phyloP scores from a whole-genome alignment of 2,797 vertebrate species.

The Tolypeutes matacus region DNA sequence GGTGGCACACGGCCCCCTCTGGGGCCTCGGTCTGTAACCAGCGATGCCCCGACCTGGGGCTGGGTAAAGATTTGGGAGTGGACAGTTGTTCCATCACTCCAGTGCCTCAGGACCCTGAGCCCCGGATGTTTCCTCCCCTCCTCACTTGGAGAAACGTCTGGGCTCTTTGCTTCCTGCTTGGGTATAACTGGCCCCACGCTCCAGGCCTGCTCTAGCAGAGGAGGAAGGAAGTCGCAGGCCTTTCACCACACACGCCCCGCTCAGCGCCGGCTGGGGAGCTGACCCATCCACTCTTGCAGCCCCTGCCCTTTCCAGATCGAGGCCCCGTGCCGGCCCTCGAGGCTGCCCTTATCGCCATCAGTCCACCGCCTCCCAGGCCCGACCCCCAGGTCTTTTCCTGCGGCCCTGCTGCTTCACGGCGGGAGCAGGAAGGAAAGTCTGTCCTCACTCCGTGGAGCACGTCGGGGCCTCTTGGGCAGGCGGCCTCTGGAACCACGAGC shows the following conservation, averaged over 20 bases:
- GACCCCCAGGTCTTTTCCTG: constrained; percentile 17
- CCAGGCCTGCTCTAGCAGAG: neutral
- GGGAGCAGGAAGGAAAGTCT: constrained; percentile 45
- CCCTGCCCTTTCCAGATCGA: constrained; percentile 12
- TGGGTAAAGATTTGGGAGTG: neutral
- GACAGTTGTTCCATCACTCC: neutral
- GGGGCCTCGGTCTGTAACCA: no score
- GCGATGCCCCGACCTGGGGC: neutral
- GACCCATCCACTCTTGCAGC: neutral
- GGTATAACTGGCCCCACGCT: constrained; percentile 39
- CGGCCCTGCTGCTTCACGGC: neutral
- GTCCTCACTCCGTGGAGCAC: neutral
- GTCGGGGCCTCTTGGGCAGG: neutral
- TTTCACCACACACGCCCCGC: neutral
- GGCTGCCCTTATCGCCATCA: neutral
- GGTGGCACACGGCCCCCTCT: no score
- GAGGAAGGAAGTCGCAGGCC: constrained; percentile 71
- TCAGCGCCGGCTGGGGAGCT: constrained; percentile 34
- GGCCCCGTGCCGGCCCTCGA: neutral
- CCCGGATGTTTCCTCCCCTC: constrained; percentile 72
- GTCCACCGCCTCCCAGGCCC: neutral
- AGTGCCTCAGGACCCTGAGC: neutral
- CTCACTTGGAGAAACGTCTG: constrained; percentile 62
- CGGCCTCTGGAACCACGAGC: neutral
- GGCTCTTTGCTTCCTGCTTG: constrained; percentile 68